Evolutionary conservation across 2,888 invertebrate species (phyloP).

Genomic region (Melinaea marsaeus): DNA sequence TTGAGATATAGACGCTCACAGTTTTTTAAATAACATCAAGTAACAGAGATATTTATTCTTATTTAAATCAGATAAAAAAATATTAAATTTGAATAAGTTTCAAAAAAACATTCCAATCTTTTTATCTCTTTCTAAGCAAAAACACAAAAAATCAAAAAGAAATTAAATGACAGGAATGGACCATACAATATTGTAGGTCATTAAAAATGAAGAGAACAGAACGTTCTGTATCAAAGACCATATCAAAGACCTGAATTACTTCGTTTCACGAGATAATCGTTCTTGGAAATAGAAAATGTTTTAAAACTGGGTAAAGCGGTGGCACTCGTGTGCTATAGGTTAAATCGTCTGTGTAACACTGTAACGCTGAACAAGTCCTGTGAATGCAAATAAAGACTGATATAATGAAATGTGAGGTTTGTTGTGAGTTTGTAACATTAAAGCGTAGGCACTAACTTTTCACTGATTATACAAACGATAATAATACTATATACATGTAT

Average conservation of each 20-base stretch:
- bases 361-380: neutral
- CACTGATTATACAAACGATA: too few relatives aligned
- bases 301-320: conserved; percentile 20
- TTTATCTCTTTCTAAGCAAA: too few relatives aligned
- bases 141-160: too few relatives aligned
- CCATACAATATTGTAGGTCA: neutral
- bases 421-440: neutral
- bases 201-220: neutral
- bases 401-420: neutral
- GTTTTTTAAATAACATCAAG: too few relatives aligned
- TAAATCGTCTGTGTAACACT: conserved; percentile 3
- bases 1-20: neutral
- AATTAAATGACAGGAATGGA: too few relatives aligned
- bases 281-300: conserved; percentile 17
- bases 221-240: conserved; percentile 18
- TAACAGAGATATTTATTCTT: too few relatives aligned
- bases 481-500: too few relatives aligned
- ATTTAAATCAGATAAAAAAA: too few relatives aligned
- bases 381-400: neutral
- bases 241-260: conserved; percentile 27
- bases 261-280: conserved; percentile 21
- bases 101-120: too few relatives aligned
- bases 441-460: too few relatives aligned
- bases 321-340: conserved; percentile 4
- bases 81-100: too few relatives aligned